Percentiles rank a stretch among this genome's conserved stretches.
phyloP scores from a whole-genome alignment of 2,113 vertebrate genomes.

The Tetrao urogallus region DNA sequence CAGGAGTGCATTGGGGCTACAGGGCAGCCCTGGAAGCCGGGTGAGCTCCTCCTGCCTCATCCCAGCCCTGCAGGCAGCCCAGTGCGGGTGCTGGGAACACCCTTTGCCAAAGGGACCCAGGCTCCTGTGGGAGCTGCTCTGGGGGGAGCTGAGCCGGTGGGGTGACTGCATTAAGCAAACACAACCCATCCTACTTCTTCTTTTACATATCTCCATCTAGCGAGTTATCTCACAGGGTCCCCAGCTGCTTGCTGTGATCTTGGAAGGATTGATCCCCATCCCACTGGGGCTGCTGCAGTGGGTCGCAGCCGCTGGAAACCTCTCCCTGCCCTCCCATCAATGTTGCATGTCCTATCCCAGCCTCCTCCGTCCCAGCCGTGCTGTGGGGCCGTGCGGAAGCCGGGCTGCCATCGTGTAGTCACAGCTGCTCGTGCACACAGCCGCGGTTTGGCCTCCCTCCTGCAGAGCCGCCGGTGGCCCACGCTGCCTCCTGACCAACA shows the following conservation, averaged over 20 bases:
- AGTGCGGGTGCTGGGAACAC: rapidly evolving
- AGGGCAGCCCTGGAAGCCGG: background rate
- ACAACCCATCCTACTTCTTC: background rate
- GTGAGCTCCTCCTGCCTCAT: background rate
- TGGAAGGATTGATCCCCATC: background rate
- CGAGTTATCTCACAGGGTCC: background rate
- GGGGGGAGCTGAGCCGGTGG: background rate
- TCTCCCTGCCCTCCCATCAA: background rate
- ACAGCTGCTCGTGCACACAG: background rate
- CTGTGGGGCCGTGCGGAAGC: background rate
- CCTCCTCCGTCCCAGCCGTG: background rate
- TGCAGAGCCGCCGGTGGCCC: slow-evolving; percentile 79
- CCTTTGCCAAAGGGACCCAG: background rate
- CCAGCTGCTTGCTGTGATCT: background rate
- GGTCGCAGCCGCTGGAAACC: background rate
- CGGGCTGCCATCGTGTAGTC: no score
- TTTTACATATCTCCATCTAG: background rate
- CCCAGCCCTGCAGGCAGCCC: rapidly evolving
- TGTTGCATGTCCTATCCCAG: rapidly evolving
- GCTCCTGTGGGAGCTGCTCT: background rate
- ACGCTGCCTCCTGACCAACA: slow-evolving; percentile 84
- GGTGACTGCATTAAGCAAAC: slow-evolving; percentile 32
- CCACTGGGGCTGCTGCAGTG: background rate
- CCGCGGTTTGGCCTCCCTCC: slow-evolving; percentile 75
- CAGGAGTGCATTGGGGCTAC: no score